phyloP scores from a whole-genome alignment of 2,113 vertebrate species.

The Anhinga rufa region DNA sequence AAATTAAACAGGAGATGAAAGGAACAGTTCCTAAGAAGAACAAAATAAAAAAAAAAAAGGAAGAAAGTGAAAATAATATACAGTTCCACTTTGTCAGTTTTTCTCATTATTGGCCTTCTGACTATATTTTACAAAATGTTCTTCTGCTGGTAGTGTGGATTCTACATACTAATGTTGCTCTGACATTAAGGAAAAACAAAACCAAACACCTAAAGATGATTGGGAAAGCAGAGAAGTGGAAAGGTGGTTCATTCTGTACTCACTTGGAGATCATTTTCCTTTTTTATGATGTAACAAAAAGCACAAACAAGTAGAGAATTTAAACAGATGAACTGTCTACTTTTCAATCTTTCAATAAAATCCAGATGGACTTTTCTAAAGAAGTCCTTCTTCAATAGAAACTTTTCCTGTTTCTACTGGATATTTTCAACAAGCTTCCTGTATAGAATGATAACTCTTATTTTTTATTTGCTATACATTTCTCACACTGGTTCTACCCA shows the following conservation, averaged over 20 bases:
- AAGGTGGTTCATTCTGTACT: neutral
- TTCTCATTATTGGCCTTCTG: neutral
- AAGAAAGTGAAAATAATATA: neutral
- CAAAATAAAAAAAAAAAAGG: neutral
- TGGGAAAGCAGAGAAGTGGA: neutral
- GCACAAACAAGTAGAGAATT: neutral
- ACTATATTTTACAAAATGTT: neutral
- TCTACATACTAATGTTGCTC: neutral
- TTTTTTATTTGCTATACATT: neutral
- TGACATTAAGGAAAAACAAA: neutral
- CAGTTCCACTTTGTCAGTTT: neutral
- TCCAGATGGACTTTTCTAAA: neutral
- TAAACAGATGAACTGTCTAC: neutral
- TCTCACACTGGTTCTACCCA: neutral
- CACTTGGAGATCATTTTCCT: neutral
- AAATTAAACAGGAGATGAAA: neutral
- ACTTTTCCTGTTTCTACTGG: neutral
- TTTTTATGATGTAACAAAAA: neutral
- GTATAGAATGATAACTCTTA: neutral
- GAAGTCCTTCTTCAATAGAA: neutral
- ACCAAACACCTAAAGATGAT: neutral
- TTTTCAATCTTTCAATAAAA: neutral
- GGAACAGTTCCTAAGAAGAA: neutral
- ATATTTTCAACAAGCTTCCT: neutral
- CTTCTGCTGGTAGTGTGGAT: neutral